A percentile compares a stretch with the other conserved stretches of the same genome.
Conservation (phyloP, 2,113 vertebrate genomes). For the Terrapene triunguis region DNA sequence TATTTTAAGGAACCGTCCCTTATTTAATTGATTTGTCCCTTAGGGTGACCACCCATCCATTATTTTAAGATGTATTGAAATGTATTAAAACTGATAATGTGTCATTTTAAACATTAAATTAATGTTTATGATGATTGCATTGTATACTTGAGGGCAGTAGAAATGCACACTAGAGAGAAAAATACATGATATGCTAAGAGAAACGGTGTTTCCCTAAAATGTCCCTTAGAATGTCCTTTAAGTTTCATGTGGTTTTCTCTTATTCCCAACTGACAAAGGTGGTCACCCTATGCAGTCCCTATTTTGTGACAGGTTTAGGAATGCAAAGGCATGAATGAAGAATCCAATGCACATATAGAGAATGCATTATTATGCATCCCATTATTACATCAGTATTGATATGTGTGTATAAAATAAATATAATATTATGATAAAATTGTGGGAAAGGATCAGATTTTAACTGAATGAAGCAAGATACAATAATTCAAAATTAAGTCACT, state of each 20-base stretch:
- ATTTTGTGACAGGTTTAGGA: background rate
- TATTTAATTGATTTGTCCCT: background rate
- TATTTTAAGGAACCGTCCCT: background rate
- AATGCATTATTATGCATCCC: background rate
- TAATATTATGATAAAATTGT: fast-evolving
- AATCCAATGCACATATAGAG: background rate
- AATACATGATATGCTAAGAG: background rate
- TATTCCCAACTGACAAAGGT: background rate
- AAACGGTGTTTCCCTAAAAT: background rate
- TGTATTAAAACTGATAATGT: background rate
- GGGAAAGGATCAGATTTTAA: background rate
- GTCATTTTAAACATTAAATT: background rate
- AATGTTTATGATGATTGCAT: background rate
- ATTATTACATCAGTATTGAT: background rate
- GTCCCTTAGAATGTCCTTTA: background rate
- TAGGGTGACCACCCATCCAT: background rate
- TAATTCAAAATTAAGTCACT: background rate
- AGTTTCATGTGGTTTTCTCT: background rate
- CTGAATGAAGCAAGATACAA: background rate
- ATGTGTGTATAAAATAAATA: fast-evolving
- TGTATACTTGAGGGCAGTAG: background rate
- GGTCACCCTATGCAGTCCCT: background rate
- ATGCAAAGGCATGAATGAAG: background rate
- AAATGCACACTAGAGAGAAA: background rate
- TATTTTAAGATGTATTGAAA: background rate